Evolutionary conservation across 2,797 vertebrate genomes (phyloP).

Genomic region (Alosa sapidissima): DNA sequence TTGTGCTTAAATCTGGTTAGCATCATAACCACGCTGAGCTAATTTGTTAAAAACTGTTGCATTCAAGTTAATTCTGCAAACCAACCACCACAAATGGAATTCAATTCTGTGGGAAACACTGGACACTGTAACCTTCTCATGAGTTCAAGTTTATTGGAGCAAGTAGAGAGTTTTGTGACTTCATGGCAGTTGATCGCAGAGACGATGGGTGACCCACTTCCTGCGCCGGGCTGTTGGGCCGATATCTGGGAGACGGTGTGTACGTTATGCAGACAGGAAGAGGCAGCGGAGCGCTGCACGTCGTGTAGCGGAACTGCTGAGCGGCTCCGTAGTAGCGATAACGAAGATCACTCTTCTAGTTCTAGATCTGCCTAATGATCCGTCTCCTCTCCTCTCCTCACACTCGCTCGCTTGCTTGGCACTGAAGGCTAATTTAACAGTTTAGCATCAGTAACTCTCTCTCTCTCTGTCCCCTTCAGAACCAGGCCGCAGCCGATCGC

Average conservation of each 20-base stretch:
- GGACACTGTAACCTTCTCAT: neutral
- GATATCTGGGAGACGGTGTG: neutral
- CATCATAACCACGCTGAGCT: too few species aligned
- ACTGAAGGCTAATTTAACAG: conserved; percentile 31
- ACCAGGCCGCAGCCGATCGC: neutral
- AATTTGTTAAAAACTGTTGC: too few species aligned
- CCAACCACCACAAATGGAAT: too few species aligned
- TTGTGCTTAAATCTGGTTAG: too few species aligned
- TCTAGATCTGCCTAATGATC: conserved; percentile 32
- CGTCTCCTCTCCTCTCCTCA: neutral
- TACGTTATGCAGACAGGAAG: conserved; percentile 35
- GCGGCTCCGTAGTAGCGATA: conserved; percentile 25
- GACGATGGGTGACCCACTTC: neutral
- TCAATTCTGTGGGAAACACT: too few species aligned
- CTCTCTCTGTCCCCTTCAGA: neutral
- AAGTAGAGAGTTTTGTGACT: neutral
- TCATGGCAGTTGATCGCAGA: neutral
- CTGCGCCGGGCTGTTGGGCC: neutral
- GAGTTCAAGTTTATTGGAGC: neutral
- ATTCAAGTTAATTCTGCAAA: too few species aligned
- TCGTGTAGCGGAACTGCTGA: conserved; percentile 24
- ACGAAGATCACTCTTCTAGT: conserved; percentile 38
- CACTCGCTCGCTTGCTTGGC: neutral
- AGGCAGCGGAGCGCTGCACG: conserved; percentile 24
- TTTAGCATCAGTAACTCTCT: conserved; percentile 31